phyloP scores from a whole-genome alignment of 2,113 vertebrate genomes.

The Galbula dea region DNA sequence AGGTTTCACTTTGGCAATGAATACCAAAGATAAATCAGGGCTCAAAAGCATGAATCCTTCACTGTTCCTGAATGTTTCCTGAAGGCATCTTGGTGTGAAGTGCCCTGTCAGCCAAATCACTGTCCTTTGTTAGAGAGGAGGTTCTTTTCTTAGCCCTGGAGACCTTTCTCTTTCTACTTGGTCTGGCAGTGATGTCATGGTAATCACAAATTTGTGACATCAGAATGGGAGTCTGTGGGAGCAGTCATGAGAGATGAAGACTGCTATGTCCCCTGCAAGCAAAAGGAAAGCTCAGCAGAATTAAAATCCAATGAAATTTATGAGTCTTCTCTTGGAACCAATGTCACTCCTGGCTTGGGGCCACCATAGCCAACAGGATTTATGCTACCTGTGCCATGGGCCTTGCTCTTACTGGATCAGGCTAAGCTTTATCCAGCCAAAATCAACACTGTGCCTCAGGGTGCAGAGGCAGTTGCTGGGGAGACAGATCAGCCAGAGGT shows the following conservation, averaged over 20 bases:
- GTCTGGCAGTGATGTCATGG: not conserved
- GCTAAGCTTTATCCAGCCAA: not conserved
- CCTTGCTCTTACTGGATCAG: not conserved
- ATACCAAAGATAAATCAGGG: not conserved
- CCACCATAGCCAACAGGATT: not conserved
- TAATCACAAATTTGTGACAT: not conserved
- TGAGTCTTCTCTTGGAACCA: not conserved
- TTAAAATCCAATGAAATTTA: not conserved
- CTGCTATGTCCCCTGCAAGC: not conserved
- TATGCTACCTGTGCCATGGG: fast-evolving
- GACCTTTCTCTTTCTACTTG: not conserved
- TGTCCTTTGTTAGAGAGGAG: not conserved
- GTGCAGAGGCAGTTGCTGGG: not conserved
- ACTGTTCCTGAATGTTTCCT: not conserved
- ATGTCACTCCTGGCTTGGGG: not conserved
- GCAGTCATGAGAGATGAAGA: not conserved
- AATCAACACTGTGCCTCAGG: fast-evolving
- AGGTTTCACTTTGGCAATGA: not conserved
- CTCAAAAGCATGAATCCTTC: not conserved
- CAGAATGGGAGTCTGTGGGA: fast-evolving
- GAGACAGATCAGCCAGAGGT: not conserved
- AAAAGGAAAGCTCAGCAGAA: not conserved
- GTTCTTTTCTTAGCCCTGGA: not conserved
- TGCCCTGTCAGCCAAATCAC: not conserved
- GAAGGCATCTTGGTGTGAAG: not conserved